These are phyloP conservation scores for Sinonovacula constricta DNA, from an alignment of 1,140 invertebrate species.

Conservation along the genomic window DNA sequence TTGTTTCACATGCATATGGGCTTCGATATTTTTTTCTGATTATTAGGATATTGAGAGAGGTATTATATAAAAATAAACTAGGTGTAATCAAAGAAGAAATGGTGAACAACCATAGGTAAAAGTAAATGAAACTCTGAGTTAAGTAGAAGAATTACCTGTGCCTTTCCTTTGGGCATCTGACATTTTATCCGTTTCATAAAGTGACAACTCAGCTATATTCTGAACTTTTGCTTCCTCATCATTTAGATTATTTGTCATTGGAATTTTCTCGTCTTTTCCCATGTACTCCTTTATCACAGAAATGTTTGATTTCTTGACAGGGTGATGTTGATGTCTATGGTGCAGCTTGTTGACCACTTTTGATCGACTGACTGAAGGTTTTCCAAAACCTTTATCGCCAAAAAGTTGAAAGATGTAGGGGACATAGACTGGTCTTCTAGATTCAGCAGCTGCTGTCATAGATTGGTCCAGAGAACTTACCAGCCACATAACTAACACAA, in stretches of 20 bases:
- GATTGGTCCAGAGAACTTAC: too few relatives aligned
- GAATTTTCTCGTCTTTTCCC: background rate
- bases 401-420: constrained; percentile 49
- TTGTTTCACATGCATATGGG: too few relatives aligned
- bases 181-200: background rate
- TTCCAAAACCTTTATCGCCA: constrained; percentile 47
- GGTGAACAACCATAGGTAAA: too few relatives aligned
- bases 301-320: background rate
- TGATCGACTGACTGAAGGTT: constrained; percentile 13
- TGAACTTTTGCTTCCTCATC: background rate
- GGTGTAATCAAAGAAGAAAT: too few relatives aligned
- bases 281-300: background rate
- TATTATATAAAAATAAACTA: too few relatives aligned
- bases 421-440: constrained; percentile 26
- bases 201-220: background rate
- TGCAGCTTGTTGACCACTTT: too few relatives aligned
- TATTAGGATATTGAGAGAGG: too few relatives aligned
- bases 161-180: background rate
- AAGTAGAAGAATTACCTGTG: background rate
- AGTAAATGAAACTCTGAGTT: too few relatives aligned
- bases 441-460: background rate
- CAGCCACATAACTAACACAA: too few relatives aligned
- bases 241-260: background rate
- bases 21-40: too few relatives aligned
- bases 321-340: background rate